Evolutionary conservation across 2,888 invertebrate species (phyloP).

Genomic region (Tillus elongatus): DNA sequence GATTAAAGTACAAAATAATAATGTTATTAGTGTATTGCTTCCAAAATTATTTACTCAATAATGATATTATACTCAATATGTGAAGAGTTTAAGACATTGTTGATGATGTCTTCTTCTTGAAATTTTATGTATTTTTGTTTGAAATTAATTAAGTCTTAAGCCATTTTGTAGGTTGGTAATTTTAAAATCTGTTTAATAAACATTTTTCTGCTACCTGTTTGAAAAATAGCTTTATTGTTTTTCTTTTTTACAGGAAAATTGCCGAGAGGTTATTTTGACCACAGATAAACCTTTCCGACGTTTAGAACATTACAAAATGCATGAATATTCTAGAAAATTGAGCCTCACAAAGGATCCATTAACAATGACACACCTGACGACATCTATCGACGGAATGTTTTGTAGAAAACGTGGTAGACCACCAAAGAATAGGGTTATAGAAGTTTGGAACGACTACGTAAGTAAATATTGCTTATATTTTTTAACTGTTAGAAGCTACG

Average conservation of each 20-base stretch:
- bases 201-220: too few relatives aligned
- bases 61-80: too few relatives aligned
- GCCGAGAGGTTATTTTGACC: conserved; percentile 66
- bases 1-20: too few relatives aligned
- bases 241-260: conserved; percentile 55
- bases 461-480: conserved; percentile 36
- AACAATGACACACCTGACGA: conserved; percentile 51
- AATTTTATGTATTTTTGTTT: too few relatives aligned
- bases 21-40: too few relatives aligned
- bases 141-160: too few relatives aligned
- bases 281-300: conserved; percentile 71
- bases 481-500: conserved; percentile 5
- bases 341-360: conserved; percentile 41
- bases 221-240: too few relatives aligned
- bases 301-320: conserved; percentile 79
- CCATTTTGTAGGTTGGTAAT: too few relatives aligned
- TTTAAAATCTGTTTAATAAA: too few relatives aligned
- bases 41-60: too few relatives aligned
- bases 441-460: conserved; percentile 80
- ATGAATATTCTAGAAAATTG: conserved; percentile 44
- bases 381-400: conserved; percentile 83
- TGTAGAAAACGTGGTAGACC: conserved; percentile 88
- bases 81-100: too few relatives aligned
- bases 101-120: too few relatives aligned
- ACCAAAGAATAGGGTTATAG: conserved; percentile 91